Conservation (phyloP, 2,888 invertebrate species). For the Malachius bipustulatus region DNA sequence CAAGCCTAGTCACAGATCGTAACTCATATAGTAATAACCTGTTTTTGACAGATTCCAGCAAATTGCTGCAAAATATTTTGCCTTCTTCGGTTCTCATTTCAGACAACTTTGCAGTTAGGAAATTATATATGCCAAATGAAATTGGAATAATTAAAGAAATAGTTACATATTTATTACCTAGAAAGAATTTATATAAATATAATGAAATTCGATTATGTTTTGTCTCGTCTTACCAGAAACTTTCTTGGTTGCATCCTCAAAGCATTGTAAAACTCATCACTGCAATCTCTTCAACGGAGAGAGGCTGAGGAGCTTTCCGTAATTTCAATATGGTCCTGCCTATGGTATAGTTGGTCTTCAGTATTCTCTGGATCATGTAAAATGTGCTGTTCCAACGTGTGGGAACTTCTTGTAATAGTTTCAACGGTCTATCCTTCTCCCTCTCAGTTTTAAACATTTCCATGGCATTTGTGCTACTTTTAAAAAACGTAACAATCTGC, state of each 20-base stretch:
- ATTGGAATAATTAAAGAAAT: neutral
- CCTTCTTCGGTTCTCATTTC: too few relatives aligned
- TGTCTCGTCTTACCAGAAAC: neutral
- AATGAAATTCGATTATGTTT: too few relatives aligned
- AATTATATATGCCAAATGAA: neutral
- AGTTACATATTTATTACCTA: conserved; percentile 2
- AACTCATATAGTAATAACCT: too few relatives aligned
- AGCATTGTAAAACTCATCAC: neutral
- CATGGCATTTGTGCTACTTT: too few relatives aligned
- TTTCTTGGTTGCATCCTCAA: conserved; percentile 1
- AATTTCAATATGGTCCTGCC: neutral
- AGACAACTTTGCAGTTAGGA: too few relatives aligned
- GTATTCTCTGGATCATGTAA: neutral
- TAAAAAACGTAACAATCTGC: too few relatives aligned
- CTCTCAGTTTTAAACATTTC: neutral
- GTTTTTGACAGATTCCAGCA: too few relatives aligned
- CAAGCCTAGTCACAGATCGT: too few relatives aligned
- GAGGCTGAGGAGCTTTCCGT: neutral
- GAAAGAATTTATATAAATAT: too few relatives aligned
- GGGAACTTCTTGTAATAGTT: neutral
- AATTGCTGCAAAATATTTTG: too few relatives aligned
- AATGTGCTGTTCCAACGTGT: neutral
- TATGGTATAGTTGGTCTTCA: neutral
- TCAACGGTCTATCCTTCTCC: neutral
- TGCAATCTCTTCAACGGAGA: neutral